Conservation (phyloP, 2,888 invertebrate genomes). For the Plebejus argus region DNA sequence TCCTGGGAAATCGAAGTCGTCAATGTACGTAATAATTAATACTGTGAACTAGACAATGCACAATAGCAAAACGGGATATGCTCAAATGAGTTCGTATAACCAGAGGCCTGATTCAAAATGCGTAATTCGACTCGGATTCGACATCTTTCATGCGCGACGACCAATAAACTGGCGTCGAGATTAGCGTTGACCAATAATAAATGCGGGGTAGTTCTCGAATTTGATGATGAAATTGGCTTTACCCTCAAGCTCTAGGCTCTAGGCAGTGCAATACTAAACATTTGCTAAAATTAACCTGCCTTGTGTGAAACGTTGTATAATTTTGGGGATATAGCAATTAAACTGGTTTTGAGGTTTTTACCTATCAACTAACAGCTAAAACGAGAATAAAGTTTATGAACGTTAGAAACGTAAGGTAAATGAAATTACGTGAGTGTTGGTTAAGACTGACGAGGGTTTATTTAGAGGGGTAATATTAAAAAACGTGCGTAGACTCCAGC, state of each 20-base stretch:
- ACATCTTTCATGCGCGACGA: neutral
- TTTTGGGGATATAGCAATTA: no score
- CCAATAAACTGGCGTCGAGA: no score
- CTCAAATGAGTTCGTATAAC: neutral
- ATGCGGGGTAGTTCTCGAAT: neutral
- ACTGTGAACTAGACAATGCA: neutral
- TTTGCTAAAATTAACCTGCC: neutral
- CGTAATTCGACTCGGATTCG: neutral
- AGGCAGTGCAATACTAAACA: neutral
- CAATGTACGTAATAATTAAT: constrained; percentile 47
- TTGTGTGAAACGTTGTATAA: no score
- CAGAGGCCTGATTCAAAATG: neutral
- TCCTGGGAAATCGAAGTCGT: constrained; percentile 56
- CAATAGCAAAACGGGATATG: neutral
- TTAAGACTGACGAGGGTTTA: constrained; percentile 27
- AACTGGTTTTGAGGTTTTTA: no score
- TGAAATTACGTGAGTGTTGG: neutral
- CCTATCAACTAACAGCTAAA: neutral
- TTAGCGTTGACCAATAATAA: neutral
- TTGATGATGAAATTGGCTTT: neutral
- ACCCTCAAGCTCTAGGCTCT: neutral
- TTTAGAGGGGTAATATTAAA: constrained; percentile 24
- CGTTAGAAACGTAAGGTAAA: neutral
- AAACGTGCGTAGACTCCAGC: constrained; percentile 24
- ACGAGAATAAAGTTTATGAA: constrained; percentile 32